phyloP scores from a whole-genome alignment of 1,140 invertebrate genomes.

The Drosophila guanche region DNA sequence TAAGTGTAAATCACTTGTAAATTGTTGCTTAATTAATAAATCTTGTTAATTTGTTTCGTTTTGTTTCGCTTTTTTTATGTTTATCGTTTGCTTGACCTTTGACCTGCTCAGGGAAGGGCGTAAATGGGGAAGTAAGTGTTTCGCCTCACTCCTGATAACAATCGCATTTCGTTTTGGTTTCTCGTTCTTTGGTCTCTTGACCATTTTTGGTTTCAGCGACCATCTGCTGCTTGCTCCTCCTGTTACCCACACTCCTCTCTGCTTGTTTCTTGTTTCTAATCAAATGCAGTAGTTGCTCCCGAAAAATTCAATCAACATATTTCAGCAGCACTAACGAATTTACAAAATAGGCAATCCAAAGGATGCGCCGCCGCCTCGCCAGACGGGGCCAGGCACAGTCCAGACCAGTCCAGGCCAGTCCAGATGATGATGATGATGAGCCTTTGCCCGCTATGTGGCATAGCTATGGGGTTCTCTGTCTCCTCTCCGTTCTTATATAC shows the following conservation, averaged over 20 bases:
- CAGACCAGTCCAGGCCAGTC: too few species aligned
- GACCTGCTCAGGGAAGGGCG: slow-evolving; percentile 21
- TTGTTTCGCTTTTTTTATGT: not conserved
- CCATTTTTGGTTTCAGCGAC: slow-evolving; percentile 30
- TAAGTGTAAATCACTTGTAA: slow-evolving; percentile 81
- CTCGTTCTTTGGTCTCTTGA: slow-evolving; percentile 30
- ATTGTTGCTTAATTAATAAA: slow-evolving; percentile 71
- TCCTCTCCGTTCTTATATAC: slow-evolving; percentile 38
- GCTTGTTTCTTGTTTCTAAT: slow-evolving; percentile 63
- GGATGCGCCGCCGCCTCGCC: slow-evolving; percentile 63
- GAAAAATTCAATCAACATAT: slow-evolving; percentile 83
- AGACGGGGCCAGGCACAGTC: slow-evolving; percentile 4
- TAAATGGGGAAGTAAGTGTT: slow-evolving; percentile 7
- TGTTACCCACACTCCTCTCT: slow-evolving; percentile 34
- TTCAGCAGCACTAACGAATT: slow-evolving; percentile 83
- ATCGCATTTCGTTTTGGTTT: slow-evolving; percentile 36
- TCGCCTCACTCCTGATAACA: slow-evolving; percentile 41
- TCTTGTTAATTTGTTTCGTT: slow-evolving; percentile 55
- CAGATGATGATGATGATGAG: slow-evolving; percentile 49
- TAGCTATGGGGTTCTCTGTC: slow-evolving; percentile 8
- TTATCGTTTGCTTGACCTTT: slow-evolving; percentile 51
- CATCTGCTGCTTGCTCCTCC: slow-evolving; percentile 15
- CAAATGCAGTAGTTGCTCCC: slow-evolving; percentile 82
- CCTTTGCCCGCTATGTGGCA: slow-evolving; percentile 14
- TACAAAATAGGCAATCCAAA: slow-evolving; percentile 83